A percentile compares a stretch with the other conserved stretches of the same genome.
These are phyloP conservation scores for Coelinius sp. DNA, from an alignment of 2,888 invertebrate genomes.

Conservation along the genomic window DNA sequence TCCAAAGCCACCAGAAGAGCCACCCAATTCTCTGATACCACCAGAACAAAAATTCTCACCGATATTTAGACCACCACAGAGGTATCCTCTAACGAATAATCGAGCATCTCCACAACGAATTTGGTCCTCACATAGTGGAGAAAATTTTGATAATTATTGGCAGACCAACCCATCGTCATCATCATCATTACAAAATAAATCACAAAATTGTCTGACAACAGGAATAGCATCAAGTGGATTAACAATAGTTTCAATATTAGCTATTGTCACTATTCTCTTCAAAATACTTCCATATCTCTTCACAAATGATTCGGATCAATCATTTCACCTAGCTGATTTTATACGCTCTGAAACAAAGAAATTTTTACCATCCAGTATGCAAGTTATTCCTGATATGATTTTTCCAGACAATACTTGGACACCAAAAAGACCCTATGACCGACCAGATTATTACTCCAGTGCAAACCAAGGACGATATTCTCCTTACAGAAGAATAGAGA, in stretches of 20 bases:
- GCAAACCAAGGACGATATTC: background rate
- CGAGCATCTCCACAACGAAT: too few relatives aligned
- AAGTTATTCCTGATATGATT: too few relatives aligned
- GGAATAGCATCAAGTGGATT: background rate
- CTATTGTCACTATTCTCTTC: background rate
- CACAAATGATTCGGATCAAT: background rate
- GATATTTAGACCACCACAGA: background rate
- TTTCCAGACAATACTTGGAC: too few relatives aligned
- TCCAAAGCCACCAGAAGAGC: background rate
- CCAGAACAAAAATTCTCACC: background rate
- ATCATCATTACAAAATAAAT: too few relatives aligned
- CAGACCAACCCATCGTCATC: too few relatives aligned
- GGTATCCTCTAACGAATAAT: too few relatives aligned
- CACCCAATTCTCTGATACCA: background rate
- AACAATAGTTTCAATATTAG: background rate
- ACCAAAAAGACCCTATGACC: too few relatives aligned
- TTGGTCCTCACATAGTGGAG: too few relatives aligned
- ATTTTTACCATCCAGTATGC: too few relatives aligned
- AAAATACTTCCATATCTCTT: background rate
- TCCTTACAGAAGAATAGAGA: background rate
- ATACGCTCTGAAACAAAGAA: too few relatives aligned
- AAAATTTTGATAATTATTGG: background rate
- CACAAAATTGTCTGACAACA: background rate
- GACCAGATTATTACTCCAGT: background rate
- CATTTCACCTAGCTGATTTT: too few relatives aligned